Evolutionary conservation across 30 jellyfish, hydroid and myxozoan species (phyloP).

Genomic region (Aurelia aurita complex sp. Pacific): DNA sequence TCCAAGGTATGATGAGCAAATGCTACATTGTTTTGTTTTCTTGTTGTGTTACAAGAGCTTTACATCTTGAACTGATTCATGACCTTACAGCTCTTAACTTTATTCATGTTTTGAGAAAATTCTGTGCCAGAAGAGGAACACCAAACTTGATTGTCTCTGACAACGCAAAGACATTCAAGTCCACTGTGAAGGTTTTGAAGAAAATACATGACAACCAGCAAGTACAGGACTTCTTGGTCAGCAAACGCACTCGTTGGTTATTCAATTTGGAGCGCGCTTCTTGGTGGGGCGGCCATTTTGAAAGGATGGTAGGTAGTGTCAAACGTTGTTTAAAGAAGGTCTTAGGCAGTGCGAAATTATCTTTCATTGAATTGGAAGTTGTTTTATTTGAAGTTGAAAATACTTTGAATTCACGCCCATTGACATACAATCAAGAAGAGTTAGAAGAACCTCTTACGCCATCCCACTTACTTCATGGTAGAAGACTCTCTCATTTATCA

Average conservation of each 20-base stretch:
- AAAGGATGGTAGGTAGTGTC: conserved; percentile 3
- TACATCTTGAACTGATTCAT: conserved; percentile 27
- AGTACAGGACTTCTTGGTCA: neutral
- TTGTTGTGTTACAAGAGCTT: conserved; percentile 45
- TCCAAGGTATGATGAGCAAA: neutral
- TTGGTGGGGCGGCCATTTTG: neutral
- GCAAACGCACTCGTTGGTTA: neutral
- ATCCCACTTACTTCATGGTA: conserved; percentile 9
- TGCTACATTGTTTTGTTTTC: conserved; percentile 20
- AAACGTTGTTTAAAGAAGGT: conserved; percentile 24
- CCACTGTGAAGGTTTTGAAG: conserved; percentile 1
- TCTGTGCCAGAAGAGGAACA: conserved; percentile 5
- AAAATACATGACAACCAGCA: neutral
- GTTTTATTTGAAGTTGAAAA: conserved; percentile 24
- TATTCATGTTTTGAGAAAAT: neutral
- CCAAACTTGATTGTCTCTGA: conserved; percentile 7
- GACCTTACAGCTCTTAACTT: conserved; percentile 11
- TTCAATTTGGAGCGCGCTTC: conserved; percentile 3
- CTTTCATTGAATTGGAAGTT: conserved; percentile 17
- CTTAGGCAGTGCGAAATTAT: conserved; percentile 13
- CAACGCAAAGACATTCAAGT: conserved; percentile 7
- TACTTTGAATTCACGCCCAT: conserved; percentile 2
- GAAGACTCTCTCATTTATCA: neutral
- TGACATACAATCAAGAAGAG: neutral
- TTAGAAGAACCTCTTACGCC: conserved; percentile 41